Evolutionary conservation across 2,797 vertebrate species (phyloP).

Genomic region (Intellagama lesueurii): DNA sequence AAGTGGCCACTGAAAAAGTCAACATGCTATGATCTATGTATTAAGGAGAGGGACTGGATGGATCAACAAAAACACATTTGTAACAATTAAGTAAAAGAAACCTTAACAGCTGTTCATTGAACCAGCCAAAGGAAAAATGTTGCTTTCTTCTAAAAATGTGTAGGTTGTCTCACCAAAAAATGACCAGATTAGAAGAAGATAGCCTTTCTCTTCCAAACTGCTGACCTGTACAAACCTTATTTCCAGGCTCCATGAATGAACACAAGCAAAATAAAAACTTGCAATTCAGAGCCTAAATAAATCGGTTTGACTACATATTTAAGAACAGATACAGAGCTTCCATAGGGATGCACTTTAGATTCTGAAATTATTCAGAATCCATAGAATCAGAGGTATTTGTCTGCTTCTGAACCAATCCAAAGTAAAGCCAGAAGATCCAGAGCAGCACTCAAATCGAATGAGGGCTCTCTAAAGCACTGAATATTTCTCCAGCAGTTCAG

Average conservation of each 20-base stretch:
- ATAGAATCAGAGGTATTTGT: too few species aligned
- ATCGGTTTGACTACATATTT: background rate
- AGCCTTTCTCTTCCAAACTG: background rate
- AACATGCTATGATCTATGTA: background rate
- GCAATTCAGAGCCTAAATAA: background rate
- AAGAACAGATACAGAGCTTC: background rate
- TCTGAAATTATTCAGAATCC: too few species aligned
- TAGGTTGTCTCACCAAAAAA: background rate
- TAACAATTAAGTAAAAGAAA: conserved; percentile 3
- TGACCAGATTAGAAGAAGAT: background rate
- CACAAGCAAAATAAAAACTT: background rate
- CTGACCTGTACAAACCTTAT: background rate
- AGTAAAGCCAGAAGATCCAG: too few species aligned
- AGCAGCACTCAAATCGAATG: too few species aligned
- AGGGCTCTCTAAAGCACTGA: too few species aligned
- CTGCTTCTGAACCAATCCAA: too few species aligned
- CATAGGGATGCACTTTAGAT: background rate
- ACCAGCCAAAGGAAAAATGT: background rate
- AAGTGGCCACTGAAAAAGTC: background rate
- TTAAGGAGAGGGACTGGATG: background rate
- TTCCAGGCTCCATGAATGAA: background rate
- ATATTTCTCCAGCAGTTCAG: too few species aligned
- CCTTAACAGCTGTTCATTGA: background rate
- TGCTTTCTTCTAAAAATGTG: background rate
- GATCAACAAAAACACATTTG: background rate